Evolutionary conservation across 1,140 invertebrate genomes (phyloP), one percentile per base, ranked within the genome.

Genomic region (Lasioglossum albipes): DNA sequence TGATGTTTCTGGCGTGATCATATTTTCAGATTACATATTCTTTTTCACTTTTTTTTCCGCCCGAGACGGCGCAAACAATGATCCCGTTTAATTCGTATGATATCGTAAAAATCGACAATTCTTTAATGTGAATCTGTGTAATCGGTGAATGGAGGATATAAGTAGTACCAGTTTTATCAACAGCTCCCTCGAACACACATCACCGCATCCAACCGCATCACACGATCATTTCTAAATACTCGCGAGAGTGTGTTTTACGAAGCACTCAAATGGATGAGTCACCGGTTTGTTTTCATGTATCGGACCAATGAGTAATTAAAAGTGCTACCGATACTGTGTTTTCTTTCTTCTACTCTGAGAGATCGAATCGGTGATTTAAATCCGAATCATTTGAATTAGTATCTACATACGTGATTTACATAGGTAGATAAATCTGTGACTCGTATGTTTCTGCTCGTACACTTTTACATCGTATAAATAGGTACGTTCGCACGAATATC

Each of bases 21-120:
- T 41, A 18, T 36, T 22, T 83, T 10, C 75, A 83, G 69, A 75
- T 82, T 82, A n/a, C n/a, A n/a, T n/a, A 72, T 67, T 36, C 36
- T 4, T 27, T n/a, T 67, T 57, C 41, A 20, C 61, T 62, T 54
- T 12, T 78, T 45, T 79, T 5, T 36, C 3, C 36, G 36, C 36
- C 54, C 52, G 13, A 41, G 20, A 66, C 22, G 22, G n/a, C 41
- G 57, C 20, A 57, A 52, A 74, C 70, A 74, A 73, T 66, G 69
- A 74, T 49, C 49, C 13, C 2, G 57, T 27, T 66, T 65, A 79
- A 41, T 66, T 66, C 13, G 27, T 22, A 62, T n/a, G 42, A 13
- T 78, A 66, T 22, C 9, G 5, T 66, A 66, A 67, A 66, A 67
- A 45, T 66, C 41, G 13, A 10, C 18, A 7, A 52, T 67, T 66